These are phyloP conservation scores for Pempheris klunzingeri DNA, from an alignment of 2,797 vertebrate genomes.

Conservation along the genomic window DNA sequence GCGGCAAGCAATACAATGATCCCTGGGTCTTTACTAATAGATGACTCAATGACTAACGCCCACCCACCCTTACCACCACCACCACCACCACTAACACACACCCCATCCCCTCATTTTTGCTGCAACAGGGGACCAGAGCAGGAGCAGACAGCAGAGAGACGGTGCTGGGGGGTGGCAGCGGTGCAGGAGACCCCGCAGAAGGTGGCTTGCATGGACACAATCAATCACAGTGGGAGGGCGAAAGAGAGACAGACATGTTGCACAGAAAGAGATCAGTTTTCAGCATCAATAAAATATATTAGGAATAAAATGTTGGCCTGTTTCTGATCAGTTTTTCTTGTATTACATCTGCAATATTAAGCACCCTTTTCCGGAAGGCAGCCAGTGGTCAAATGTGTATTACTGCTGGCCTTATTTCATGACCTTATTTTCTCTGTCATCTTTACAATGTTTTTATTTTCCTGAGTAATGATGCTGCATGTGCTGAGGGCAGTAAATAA, in stretches of 20 bases:
- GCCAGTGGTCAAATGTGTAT: neutral
- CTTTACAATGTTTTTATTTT: slow-evolving; percentile 25
- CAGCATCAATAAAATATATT: neutral
- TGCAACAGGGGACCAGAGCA: neutral
- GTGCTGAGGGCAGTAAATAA: slow-evolving; percentile 38
- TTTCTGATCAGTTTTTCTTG: neutral
- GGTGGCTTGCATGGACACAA: neutral
- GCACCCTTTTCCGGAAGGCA: neutral
- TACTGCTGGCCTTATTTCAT: slow-evolving; percentile 6
- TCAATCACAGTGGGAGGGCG: neutral
- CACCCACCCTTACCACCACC: neutral
- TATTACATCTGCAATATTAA: neutral
- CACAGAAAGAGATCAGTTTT: neutral
- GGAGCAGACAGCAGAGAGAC: neutral
- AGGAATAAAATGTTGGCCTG: neutral
- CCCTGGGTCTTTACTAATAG: slow-evolving; percentile 83
- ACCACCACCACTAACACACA: neutral
- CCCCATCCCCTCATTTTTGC: slow-evolving; percentile 1
- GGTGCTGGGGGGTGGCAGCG: neutral
- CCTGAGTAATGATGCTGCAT: slow-evolving; percentile 31
- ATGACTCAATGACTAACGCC: slow-evolving; percentile 81
- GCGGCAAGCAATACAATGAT: slow-evolving; percentile 61
- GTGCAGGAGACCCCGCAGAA: slow-evolving; percentile 19
- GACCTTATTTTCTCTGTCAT: slow-evolving; percentile 21
- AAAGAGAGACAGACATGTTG: neutral